Evolutionary conservation across 2,888 invertebrate genomes (phyloP), one percentile per base, ranked within the genome.

Genomic region (Microdon myrmicae): DNA sequence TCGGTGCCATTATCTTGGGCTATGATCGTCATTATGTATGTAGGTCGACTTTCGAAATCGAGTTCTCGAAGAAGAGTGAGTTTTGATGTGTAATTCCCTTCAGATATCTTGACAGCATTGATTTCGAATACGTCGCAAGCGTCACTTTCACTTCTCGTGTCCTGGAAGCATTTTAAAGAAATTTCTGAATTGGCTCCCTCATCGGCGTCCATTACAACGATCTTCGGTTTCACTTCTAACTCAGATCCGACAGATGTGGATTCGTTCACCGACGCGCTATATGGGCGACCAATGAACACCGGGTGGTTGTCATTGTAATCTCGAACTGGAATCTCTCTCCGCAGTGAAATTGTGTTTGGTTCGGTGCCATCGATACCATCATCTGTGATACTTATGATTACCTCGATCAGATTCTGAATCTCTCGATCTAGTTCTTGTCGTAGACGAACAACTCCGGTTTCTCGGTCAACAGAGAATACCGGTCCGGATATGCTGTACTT

Each of bases 231-330:
- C 0, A 85, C 77, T 74, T 81, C 75, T 29, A 92, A 81, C 35
- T 85, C 82, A 4, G 83, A 83, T 2, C 88, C 90, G 1, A 88
- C 82, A 2, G 82, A 74, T 2, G 87, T 82, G 7, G 87, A 86
- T 77, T 92, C 91, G 56, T 86, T 85, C 1, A 90, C 84, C 59
- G 85, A 85, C 2, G 88, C 84, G 19, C 87, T 85, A 71, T 91
- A 91, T 0, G 91, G 90, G 20, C 89, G 81, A 25, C 87, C 88
- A 68, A 85, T 83, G 73, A 90, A 92, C 8, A 84, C 82, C 0
- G 92, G 92, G 0, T 85, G 81, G 73, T 92, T 93, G 76, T 93
- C 93, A 72, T 93, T 94, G 12, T 87, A 86, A 71, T 93, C 93
- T 9, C 85, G 81, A 3, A 92, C 86, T 0, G 88, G 87, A 26